Percentiles rank a stretch among this genome's conserved stretches.
phyloP scores from a whole-genome alignment of 2,888 invertebrate species.

The Diachrysia chrysitis region DNA sequence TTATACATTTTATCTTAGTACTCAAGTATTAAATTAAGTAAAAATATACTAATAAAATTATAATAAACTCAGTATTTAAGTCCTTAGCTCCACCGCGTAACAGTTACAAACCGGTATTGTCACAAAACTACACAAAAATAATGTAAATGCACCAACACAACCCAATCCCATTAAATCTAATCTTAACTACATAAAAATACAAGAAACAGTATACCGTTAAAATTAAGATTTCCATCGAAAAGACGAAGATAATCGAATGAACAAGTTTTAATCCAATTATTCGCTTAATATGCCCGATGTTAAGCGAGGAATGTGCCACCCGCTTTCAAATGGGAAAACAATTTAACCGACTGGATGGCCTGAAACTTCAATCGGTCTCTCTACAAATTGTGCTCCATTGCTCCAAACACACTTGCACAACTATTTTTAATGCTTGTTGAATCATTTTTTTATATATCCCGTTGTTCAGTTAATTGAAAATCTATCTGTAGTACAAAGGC shows the following conservation, averaged over 20 bases:
- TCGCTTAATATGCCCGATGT: constrained; percentile 64
- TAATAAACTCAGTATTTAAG: not conserved
- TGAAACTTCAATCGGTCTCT: constrained; percentile 54
- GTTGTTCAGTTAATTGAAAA: constrained; percentile 42
- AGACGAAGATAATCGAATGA: constrained; percentile 54
- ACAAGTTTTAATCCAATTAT: constrained; percentile 74
- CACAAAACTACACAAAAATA: not conserved
- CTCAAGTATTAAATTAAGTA: no score
- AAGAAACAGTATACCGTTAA: constrained; percentile 43
- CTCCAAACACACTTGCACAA: constrained; percentile 36
- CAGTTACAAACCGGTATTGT: not conserved
- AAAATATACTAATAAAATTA: not conserved
- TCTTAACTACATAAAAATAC: constrained; percentile 16
- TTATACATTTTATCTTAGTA: no score
- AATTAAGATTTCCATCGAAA: constrained; percentile 53
- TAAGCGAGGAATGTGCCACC: constrained; percentile 62
- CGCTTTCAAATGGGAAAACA: constrained; percentile 72
- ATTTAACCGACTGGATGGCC: constrained; percentile 61
- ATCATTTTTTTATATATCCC: constrained; percentile 46
- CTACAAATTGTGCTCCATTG: constrained; percentile 49
- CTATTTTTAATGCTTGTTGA: constrained; percentile 61
- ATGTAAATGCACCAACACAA: not conserved
- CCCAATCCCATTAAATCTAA: not conserved
- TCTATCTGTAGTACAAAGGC: constrained; percentile 26
- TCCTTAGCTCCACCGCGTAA: no score